Evolutionary conservation across 2,113 vertebrate genomes (phyloP).

Genomic region (Elephas maximus): DNA sequence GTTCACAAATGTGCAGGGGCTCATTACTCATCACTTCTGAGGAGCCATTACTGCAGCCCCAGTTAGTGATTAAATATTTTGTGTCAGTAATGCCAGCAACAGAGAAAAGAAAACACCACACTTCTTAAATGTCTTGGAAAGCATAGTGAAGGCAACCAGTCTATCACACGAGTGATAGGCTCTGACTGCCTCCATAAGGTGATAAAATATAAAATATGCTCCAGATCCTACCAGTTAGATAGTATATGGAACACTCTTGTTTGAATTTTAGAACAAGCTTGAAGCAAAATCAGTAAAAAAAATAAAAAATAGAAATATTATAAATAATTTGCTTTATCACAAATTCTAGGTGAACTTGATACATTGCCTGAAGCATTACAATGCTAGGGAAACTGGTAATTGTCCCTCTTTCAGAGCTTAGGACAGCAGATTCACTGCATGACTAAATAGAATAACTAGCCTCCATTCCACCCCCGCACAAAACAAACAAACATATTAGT

Average conservation of each 20-base stretch:
- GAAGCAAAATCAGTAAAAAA: slow-evolving; percentile 58
- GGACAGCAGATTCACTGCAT: neutral
- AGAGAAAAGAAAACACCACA: slow-evolving; percentile 51
- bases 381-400: neutral
- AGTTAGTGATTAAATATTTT: slow-evolving; percentile 73
- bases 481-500: neutral
- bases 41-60: slow-evolving; percentile 18
- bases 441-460: neutral
- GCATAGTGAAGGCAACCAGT: slow-evolving; percentile 41
- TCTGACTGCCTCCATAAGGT: slow-evolving; percentile 45
- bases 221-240: neutral
- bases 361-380: neutral
- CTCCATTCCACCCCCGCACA: neutral
- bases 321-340: neutral
- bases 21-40: slow-evolving; percentile 63
- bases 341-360: neutral
- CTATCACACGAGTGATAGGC: slow-evolving; percentile 30
- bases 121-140: slow-evolving; percentile 55
- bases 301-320: neutral
- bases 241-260: slow-evolving; percentile 17
- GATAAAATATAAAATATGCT: slow-evolving; percentile 28
- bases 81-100: slow-evolving; percentile 37
- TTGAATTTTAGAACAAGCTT: slow-evolving; percentile 38
- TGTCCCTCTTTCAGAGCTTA: neutral
- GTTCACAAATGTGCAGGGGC: slow-evolving; percentile 10